Evolutionary conservation across 1,140 invertebrate genomes (phyloP).

Genomic region (Drosophila rhopaloa): DNA sequence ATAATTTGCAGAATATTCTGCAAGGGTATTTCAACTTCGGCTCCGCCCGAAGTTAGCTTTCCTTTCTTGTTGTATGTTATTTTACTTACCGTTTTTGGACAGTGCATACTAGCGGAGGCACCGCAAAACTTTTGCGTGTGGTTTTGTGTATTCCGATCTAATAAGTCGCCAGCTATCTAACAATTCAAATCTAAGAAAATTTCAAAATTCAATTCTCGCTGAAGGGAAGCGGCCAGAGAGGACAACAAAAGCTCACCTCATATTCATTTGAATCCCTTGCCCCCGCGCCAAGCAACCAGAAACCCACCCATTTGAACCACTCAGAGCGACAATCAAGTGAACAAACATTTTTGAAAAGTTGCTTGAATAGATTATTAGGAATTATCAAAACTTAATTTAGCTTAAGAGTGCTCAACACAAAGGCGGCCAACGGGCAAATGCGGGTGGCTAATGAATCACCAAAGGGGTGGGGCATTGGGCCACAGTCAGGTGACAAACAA

Average conservation of each 20-base stretch:
- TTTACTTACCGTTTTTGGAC: neutral
- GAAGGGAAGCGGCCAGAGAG: constrained; percentile 6
- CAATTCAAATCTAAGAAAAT: constrained; percentile 75
- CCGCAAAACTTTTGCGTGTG: constrained; percentile 64
- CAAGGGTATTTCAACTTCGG: too few relatives aligned
- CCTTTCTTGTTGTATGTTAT: too few relatives aligned
- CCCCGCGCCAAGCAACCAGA: constrained; percentile 1
- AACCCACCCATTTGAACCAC: constrained; percentile 20
- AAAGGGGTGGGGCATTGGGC: constrained; percentile 10
- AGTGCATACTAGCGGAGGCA: constrained; percentile 21
- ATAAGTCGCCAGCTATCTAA: constrained; percentile 70
- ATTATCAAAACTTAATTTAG: constrained; percentile 84
- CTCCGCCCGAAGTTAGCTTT: too few relatives aligned
- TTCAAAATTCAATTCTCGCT: constrained; percentile 75
- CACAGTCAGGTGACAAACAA: constrained; percentile 69
- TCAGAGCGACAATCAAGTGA: constrained; percentile 60
- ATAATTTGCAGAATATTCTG: too few relatives aligned
- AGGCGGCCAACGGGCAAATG: constrained; percentile 10
- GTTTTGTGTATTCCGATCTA: constrained; percentile 51
- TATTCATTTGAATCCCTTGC: constrained; percentile 2
- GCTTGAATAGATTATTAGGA: constrained; percentile 82
- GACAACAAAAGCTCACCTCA: constrained; percentile 60
- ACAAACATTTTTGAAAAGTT: constrained; percentile 78
- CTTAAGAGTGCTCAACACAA: constrained; percentile 50
- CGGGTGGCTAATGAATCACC: constrained; percentile 64